Conservation (phyloP, 2,888 invertebrate genomes). For the Tetramorium bicarinatum region DNA sequence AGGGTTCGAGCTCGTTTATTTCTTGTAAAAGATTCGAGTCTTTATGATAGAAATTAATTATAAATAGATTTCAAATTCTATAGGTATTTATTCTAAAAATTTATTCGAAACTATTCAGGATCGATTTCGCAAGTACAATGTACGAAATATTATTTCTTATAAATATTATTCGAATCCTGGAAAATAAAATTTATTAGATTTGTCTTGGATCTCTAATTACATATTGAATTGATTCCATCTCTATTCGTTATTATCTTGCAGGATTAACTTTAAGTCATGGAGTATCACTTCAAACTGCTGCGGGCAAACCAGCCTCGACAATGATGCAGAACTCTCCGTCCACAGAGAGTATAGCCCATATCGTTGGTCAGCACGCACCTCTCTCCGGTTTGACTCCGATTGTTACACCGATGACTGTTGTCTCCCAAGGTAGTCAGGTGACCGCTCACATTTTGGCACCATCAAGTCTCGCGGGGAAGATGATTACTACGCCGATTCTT, state of each 20-base stretch:
- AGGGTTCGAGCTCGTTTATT: not conserved
- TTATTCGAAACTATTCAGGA: not conserved
- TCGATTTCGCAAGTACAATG: not conserved
- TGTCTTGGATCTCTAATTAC: not conserved
- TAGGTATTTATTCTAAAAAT: not conserved
- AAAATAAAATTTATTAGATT: not conserved
- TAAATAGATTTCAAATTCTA: not conserved
- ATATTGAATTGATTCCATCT: not conserved
- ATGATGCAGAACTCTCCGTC: conserved; percentile 84
- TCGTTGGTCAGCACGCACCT: conserved; percentile 84
- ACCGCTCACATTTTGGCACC: conserved; percentile 89
- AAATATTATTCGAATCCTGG: not conserved
- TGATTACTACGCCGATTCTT: conserved; percentile 87
- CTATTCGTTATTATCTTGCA: conserved; percentile 64
- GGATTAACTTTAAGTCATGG: conserved; percentile 86
- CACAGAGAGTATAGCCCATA: conserved; percentile 86
- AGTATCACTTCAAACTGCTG: conserved; percentile 85
- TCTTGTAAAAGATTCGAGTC: not conserved
- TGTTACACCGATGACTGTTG: conserved; percentile 87
- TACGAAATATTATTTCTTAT: not conserved
- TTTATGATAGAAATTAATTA: not conserved
- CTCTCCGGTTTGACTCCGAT: conserved; percentile 89
- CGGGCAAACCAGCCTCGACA: conserved; percentile 79
- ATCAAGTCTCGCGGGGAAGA: conserved; percentile 90
- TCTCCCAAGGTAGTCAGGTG: conserved; percentile 89